Evolutionary conservation across 2,113 vertebrate genomes (phyloP).

Genomic region (Cebus imitator): DNA sequence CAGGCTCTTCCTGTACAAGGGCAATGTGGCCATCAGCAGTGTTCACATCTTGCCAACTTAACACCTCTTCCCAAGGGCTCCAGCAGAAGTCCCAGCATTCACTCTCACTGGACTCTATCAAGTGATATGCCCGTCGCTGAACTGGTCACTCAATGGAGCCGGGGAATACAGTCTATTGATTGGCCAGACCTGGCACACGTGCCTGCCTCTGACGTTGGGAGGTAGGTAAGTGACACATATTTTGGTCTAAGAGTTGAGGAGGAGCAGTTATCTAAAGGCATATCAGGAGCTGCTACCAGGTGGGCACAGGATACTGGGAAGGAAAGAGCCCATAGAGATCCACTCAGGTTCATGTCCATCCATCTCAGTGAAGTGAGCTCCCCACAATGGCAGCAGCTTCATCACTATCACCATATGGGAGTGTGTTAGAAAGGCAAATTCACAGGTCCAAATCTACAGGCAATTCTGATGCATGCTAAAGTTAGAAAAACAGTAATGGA

Average conservation of each 20-base stretch:
- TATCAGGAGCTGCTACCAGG: neutral
- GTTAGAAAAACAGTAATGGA: neutral
- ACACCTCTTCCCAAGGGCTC: neutral
- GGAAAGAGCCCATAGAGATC: neutral
- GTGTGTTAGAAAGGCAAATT: neutral
- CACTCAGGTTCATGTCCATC: neutral
- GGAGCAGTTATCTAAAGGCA: neutral
- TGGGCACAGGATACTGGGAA: neutral
- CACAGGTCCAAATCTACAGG: too few relatives aligned
- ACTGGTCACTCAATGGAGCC: neutral
- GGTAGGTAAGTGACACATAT: neutral
- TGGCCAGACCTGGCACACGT: neutral
- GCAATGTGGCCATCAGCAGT: neutral
- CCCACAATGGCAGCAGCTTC: rapidly evolving
- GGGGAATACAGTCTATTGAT: neutral
- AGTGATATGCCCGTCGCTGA: neutral
- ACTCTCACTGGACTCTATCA: neutral
- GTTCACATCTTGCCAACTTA: neutral
- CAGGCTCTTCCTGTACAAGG: neutral
- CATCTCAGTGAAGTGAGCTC: neutral
- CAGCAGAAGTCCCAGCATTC: neutral
- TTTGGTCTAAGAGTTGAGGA: neutral
- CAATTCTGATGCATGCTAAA: neutral
- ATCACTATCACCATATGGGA: neutral
- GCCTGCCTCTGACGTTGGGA: neutral